Conservation (phyloP, 2,797 vertebrate genomes). For the Cirrhinus molitorella region DNA sequence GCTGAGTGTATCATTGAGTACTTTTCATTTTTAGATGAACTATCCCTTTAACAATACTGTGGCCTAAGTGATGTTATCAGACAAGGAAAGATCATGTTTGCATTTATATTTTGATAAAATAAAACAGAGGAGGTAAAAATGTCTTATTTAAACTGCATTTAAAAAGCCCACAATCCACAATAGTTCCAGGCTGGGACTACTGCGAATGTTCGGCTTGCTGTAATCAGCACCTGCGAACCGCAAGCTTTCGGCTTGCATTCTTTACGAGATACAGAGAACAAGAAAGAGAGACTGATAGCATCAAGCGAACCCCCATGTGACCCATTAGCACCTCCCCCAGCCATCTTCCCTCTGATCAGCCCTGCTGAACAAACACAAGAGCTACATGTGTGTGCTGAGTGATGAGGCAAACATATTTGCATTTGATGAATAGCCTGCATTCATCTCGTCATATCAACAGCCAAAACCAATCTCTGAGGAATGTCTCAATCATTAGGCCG, state of each 20-base stretch:
- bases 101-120: not conserved
- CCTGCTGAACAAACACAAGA: constrained; percentile 61
- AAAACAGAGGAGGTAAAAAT: not conserved
- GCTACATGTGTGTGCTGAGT: constrained; percentile 61
- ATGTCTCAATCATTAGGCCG: constrained; percentile 47
- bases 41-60: not conserved
- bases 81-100: not conserved
- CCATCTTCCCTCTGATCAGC: constrained; percentile 60
- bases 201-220: not conserved
- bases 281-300: constrained; percentile 20
- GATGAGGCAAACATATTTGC: constrained; percentile 64
- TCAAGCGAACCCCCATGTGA: constrained; percentile 33
- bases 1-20: too few species aligned
- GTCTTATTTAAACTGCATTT: not conserved
- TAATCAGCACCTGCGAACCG: constrained; percentile 9
- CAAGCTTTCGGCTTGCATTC: constrained; percentile 16
- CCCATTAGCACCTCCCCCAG: constrained; percentile 59
- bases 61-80: not conserved
- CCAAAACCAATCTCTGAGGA: constrained; percentile 57
- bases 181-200: not conserved
- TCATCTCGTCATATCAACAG: constrained; percentile 59
- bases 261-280: not conserved
- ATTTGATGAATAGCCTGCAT: constrained; percentile 66
- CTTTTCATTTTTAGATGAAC: too few species aligned
- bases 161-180: not conserved